Base-by-base conservation (phyloP, 53 echinoderm and acorn worm genomes). In the Arbacia lixula region DNA sequence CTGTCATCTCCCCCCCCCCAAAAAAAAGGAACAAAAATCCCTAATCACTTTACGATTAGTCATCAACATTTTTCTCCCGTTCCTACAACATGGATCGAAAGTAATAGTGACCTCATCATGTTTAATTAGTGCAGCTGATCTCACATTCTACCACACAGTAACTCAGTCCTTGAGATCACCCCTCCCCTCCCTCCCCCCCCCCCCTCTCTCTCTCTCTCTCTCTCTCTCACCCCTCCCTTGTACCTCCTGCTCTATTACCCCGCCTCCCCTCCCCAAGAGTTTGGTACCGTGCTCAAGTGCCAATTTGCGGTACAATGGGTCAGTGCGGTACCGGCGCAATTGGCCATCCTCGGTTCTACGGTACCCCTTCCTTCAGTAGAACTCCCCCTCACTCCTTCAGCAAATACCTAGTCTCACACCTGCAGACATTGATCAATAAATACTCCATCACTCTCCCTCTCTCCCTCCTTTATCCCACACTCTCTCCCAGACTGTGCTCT, bases 111-210 rank as follows among this genome's bases (percentile, higher is more conserved):
- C 69, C 69, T 69, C 69, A 69, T 69, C 69, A 29, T 69, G 69
- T 69, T 25, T 69, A 69, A 69, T 69, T 69, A 69, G 69, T 41
- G 40, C 69, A 69, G 69, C 69, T 69, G 69, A 69, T 69, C 69
- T 41, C 69, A 42, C n/a, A n/a, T n/a, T n/a, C n/a, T n/a, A n/a
- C n/a, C n/a, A n/a, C n/a, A n/a, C n/a, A n/a, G n/a, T n/a, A n/a
- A n/a, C n/a, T n/a, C n/a, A n/a, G n/a, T n/a, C n/a, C 41, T 42
- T 69, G 26, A 69, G 43, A 69, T 69, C 69, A 40, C 43, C 12
- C 42, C 43, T 5, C 34, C 40, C 27, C 69, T 69, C 69, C 8
- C 19, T 42, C 43, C 41, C 24, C 24, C 69, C 40, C 46, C 41
- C 40, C 34, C 10, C 26, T 43, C 69, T 11, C 17, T 37, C 3